Conservation (phyloP, 2,888 invertebrate species). For the Actias luna region DNA sequence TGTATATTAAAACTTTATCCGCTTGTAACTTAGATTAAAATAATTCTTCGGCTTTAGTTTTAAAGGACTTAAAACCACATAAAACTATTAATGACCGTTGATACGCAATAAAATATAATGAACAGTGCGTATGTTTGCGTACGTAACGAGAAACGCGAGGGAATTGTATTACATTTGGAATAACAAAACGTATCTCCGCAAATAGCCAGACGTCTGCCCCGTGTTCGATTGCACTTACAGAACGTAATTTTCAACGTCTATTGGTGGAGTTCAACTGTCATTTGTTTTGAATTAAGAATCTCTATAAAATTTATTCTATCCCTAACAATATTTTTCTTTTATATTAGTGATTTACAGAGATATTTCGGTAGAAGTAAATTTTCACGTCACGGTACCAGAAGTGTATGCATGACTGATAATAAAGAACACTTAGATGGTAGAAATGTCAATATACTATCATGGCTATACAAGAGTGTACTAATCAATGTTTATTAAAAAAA, state of each 20-base stretch:
- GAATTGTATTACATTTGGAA: conserved; percentile 56
- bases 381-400: too few species aligned
- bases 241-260: conserved; percentile 32
- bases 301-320: not conserved
- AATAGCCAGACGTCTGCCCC: conserved; percentile 54
- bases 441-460: too few species aligned
- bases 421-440: too few species aligned
- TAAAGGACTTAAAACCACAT: conserved; percentile 12
- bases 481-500: too few species aligned
- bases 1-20: not conserved
- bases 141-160: conserved; percentile 34
- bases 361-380: too few species aligned
- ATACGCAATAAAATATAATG: conserved; percentile 18
- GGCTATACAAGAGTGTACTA: too few species aligned
- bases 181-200: conserved; percentile 57
- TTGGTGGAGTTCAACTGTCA: conserved; percentile 20
- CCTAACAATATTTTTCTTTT: not conserved
- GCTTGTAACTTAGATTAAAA: conserved; percentile 13
- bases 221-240: conserved; percentile 41
- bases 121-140: conserved; percentile 18
- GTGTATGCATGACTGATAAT: too few species aligned
- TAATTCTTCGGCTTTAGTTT: conserved; percentile 1
- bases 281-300: conserved; percentile 25
- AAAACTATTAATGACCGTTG: conserved; percentile 19
- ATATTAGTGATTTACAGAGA: too few species aligned